Conservation (phyloP, 2,113 vertebrate genomes). For the Ivindomyrus marchei region DNA sequence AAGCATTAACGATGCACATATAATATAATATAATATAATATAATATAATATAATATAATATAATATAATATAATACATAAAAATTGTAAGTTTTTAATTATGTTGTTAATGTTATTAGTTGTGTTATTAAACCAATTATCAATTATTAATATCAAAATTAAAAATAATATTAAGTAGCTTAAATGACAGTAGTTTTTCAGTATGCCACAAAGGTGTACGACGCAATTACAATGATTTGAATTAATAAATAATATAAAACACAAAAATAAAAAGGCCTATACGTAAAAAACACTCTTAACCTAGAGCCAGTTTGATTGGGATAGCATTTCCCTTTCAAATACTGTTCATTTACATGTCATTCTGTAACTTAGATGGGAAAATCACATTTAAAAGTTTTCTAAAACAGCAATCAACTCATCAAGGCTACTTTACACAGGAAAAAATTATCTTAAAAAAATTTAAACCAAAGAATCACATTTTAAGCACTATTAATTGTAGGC, state of each 20-base stretch:
- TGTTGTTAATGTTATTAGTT: no score
- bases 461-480: neutral
- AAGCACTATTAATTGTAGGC: neutral
- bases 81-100: no score
- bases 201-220: neutral
- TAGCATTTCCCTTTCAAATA: neutral
- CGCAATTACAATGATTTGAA: neutral
- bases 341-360: neutral
- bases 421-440: neutral
- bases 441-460: neutral
- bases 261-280: neutral
- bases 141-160: neutral
- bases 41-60: no score
- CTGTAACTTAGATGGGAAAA: neutral
- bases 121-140: no score
- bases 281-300: neutral
- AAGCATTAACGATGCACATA: no score
- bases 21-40: no score
- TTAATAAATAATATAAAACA: neutral
- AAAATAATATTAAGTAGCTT: neutral
- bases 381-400: neutral
- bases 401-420: neutral
- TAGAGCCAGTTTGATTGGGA: neutral
- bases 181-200: neutral
- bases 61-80: no score